These are phyloP conservation scores for Alouatta palliata DNA, from an alignment of 2,113 vertebrate species.

Conservation along the genomic window DNA sequence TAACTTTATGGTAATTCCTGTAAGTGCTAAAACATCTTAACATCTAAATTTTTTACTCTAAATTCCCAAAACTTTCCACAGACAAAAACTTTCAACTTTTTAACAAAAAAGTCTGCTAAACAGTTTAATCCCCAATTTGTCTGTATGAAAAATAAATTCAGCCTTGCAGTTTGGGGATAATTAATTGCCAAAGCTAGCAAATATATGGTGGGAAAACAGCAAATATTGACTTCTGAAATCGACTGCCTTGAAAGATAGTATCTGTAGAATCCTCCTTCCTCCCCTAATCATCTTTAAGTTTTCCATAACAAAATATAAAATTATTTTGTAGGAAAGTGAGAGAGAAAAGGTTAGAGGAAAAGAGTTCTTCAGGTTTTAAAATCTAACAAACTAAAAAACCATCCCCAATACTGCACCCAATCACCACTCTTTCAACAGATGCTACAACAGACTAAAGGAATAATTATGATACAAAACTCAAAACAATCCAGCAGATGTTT, in stretches of 20 bases:
- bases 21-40: not conserved
- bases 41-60: slow-evolving; percentile 17
- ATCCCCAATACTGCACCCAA: not conserved
- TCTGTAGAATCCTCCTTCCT: not conserved
- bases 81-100: slow-evolving; percentile 30
- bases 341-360: not conserved
- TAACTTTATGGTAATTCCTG: not conserved
- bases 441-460: not conserved
- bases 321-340: not conserved
- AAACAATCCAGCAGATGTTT: not conserved
- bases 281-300: not conserved
- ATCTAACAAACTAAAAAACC: slow-evolving; percentile 14
- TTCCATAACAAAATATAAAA: not conserved
- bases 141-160: slow-evolving; percentile 33
- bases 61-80: slow-evolving; percentile 50
- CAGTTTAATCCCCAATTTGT: not conserved
- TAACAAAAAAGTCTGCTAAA: not conserved
- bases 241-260: not conserved
- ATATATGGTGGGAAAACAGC: not conserved
- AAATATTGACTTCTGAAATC: not conserved
- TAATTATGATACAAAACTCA: not conserved
- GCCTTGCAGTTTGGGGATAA: not conserved
- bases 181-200: not conserved
- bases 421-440: not conserved
- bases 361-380: not conserved